Evolutionary conservation across 1,140 invertebrate species (phyloP).

Genomic region (Steinernema khuongi): DNA sequence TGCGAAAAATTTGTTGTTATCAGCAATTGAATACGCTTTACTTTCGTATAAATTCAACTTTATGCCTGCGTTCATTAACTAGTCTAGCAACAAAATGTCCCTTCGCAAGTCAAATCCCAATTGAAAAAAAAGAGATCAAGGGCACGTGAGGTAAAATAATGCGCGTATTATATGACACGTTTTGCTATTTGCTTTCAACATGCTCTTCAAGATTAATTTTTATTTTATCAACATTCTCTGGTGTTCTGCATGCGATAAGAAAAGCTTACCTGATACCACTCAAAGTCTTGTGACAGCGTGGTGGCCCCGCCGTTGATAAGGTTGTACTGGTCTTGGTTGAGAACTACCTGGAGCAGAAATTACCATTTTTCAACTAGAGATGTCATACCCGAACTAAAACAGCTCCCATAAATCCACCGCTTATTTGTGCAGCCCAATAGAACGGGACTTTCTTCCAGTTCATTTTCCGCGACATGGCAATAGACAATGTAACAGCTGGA

Average conservation of each 20-base stretch:
- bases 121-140: too few species aligned
- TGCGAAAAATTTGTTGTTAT: background rate
- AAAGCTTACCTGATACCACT: slow-evolving; percentile 15
- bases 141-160: too few species aligned
- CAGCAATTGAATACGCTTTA: too few species aligned
- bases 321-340: slow-evolving; percentile 29
- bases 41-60: too few species aligned
- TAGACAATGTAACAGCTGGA: slow-evolving; percentile 59
- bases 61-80: too few species aligned
- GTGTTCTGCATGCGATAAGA: too few species aligned
- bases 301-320: slow-evolving; percentile 42
- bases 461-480: slow-evolving; percentile 54
- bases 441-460: slow-evolving; percentile 36
- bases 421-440: slow-evolving; percentile 57
- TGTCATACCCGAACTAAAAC: slow-evolving; percentile 49
- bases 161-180: too few species aligned
- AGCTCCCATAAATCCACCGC: slow-evolving; percentile 58
- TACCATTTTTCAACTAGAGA: background rate
- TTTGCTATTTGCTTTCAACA: too few species aligned
- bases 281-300: background rate
- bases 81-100: too few species aligned
- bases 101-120: too few species aligned
- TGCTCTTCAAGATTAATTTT: too few species aligned
- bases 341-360: slow-evolving; percentile 29
- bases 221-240: too few species aligned